Evolutionary conservation across 2,797 vertebrate genomes (phyloP), one percentile per base, ranked within the genome.

Genomic region (Huso huso): DNA sequence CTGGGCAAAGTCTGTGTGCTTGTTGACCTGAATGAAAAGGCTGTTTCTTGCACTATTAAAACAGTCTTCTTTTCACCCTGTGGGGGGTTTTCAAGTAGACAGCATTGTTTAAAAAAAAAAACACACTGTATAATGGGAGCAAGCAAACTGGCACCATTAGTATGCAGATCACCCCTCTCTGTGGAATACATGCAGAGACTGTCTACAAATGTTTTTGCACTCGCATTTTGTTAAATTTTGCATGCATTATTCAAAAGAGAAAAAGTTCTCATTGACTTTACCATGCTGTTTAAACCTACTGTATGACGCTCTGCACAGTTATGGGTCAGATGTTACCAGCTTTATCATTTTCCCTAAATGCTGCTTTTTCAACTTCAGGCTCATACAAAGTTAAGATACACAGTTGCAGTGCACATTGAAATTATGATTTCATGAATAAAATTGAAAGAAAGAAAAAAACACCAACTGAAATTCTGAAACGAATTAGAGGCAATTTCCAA

Each of bases 21-120:
- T 76, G 78, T 78, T 80, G 82, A 80, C 77, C 80, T 84, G 82
- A 83, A 82, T 82, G 82, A 83, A 76, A 78, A 78, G 81, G 76
- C 81, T 78, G 79, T 81, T 81, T 78, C 81, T 66, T 72, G 61
- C 67, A 74, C 78, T 75, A 75, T 81, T n/a, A 79, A 79, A 71
- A 71, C 60, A 75, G 76, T 70, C 75, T 70, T 81, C 83, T 77
- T 82, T 84, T 84, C 81, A 79, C 74, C 67, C 75, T 48, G 50
- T 63, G 62, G 68, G 48, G 13, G 37, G 7, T 58, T 62, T 13
- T 48, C 49, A 58, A 51, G 61, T 53, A 70, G 65, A 67, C 69
- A 12, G 59, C 55, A 70, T 70, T 70, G 69, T 70, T 52, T 70
- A 51, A 58, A 69, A 61, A 65, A 53, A 23, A 58, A 66, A 62